Evolutionary conservation across 92 coral and sea anemone genomes (phyloP).

Genomic region (Anthopleura xanthogrammica): DNA sequence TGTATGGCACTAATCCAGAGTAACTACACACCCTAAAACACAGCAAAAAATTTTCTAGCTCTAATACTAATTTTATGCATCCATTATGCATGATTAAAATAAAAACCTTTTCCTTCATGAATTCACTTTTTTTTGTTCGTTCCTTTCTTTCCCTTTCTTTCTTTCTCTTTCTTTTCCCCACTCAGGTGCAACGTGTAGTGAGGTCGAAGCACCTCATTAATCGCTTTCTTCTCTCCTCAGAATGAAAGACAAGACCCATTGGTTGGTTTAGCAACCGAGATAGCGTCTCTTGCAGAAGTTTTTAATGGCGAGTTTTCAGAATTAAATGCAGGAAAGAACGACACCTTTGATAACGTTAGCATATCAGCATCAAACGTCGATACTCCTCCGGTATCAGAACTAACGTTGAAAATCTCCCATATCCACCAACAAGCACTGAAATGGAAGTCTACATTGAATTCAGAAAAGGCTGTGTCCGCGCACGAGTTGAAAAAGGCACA

Average conservation of each 20-base stretch:
- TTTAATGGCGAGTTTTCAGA: constrained; percentile 49
- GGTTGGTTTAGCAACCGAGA: constrained; percentile 72
- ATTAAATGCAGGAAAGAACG: constrained; percentile 30
- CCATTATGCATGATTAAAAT: too few species aligned
- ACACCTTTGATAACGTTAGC: constrained; percentile 60
- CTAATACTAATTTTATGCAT: too few species aligned
- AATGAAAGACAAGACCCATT: constrained; percentile 92
- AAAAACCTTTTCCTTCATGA: too few species aligned
- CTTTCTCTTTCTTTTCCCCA: too few species aligned
- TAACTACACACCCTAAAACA: too few species aligned
- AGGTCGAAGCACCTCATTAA: too few species aligned
- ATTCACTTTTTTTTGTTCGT: too few species aligned
- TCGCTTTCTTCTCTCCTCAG: constrained; percentile 29
- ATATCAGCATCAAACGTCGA: constrained; percentile 55
- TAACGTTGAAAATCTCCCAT: constrained; percentile 82
- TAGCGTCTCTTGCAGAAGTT: constrained; percentile 64
- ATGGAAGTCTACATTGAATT: constrained; percentile 74
- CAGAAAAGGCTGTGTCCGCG: constrained; percentile 47
- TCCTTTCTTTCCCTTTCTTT: too few species aligned
- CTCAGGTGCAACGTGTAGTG: too few species aligned
- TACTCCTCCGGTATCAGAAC: constrained; percentile 68
- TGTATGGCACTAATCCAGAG: too few species aligned
- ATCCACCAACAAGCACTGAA: constrained; percentile 76
- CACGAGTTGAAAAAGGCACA: constrained; percentile 68
- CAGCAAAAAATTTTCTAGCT: too few species aligned